Conservation (phyloP, 2,888 invertebrate genomes). For the Harpalus rufipes region DNA sequence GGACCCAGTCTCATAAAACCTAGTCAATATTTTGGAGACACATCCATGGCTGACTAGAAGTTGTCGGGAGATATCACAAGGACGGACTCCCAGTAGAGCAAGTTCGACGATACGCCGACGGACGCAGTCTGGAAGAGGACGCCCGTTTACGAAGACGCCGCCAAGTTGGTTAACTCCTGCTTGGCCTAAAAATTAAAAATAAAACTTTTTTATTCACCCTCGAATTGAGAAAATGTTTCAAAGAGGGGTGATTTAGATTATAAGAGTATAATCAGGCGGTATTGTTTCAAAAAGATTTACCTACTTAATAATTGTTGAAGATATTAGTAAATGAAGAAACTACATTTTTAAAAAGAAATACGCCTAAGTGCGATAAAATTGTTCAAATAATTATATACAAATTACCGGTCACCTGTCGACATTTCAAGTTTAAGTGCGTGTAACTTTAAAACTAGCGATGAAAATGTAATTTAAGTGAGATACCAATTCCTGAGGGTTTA, state of each 20-base stretch:
- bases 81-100: slow-evolving; percentile 95
- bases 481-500: not conserved
- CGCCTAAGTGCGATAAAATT: not conserved
- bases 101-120: slow-evolving; percentile 95
- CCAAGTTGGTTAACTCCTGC: slow-evolving; percentile 98
- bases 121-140: slow-evolving; percentile 97
- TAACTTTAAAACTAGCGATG: not conserved
- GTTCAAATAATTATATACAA: not conserved
- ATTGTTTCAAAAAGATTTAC: not conserved
- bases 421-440: not conserved
- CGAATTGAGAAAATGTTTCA: too few species aligned
- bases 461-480: not conserved
- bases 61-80: slow-evolving; percentile 97
- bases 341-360: not conserved
- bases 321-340: not conserved
- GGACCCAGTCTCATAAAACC: slow-evolving; percentile 98
- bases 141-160: slow-evolving; percentile 97
- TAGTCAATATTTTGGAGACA: slow-evolving; percentile 96
- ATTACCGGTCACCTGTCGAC: not conserved
- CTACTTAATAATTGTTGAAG: not conserved
- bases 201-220: too few species aligned
- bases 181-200: slow-evolving; percentile 83
- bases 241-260: too few species aligned
- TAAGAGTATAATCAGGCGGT: too few species aligned
- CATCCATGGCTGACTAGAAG: slow-evolving; percentile 97